A percentile compares a stretch with the other conserved stretches of the same genome.
Evolutionary conservation across 2,797 vertebrate species (phyloP).

Genomic region (Petrocephalus sullivani): DNA sequence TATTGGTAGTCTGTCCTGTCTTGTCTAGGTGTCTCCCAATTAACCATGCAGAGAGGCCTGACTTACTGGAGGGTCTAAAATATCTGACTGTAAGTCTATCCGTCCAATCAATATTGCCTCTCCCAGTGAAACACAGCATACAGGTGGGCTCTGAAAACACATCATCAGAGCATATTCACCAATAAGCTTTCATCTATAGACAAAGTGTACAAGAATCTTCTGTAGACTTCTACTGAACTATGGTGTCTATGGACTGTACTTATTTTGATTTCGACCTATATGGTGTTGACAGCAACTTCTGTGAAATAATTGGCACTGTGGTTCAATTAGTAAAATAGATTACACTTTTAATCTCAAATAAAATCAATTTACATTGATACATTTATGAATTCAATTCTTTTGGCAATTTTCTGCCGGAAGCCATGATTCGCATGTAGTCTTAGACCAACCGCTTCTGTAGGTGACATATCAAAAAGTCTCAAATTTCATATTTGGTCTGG

Average conservation of each 20-base stretch:
- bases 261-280: neutral
- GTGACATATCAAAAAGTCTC: neutral
- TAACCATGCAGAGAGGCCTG: neutral
- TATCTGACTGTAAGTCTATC: too few relatives aligned
- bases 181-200: too few relatives aligned
- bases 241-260: too few relatives aligned
- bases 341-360: neutral
- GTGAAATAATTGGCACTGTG: too few relatives aligned
- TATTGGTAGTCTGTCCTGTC: neutral
- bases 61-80: neutral
- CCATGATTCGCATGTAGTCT: neutral
- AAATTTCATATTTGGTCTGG: neutral
- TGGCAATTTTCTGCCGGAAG: neutral
- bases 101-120: too few relatives aligned
- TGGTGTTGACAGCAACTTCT: neutral
- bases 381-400: neutral
- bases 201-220: too few relatives aligned
- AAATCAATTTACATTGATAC: neutral
- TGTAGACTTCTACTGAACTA: too few relatives aligned
- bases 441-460: neutral
- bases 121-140: too few relatives aligned
- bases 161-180: too few relatives aligned
- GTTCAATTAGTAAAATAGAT: neutral
- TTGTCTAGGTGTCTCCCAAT: neutral
- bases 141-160: too few relatives aligned